Evolutionary conservation across 2,888 invertebrate species (phyloP).

Genomic region (Adelognathus sp.): DNA sequence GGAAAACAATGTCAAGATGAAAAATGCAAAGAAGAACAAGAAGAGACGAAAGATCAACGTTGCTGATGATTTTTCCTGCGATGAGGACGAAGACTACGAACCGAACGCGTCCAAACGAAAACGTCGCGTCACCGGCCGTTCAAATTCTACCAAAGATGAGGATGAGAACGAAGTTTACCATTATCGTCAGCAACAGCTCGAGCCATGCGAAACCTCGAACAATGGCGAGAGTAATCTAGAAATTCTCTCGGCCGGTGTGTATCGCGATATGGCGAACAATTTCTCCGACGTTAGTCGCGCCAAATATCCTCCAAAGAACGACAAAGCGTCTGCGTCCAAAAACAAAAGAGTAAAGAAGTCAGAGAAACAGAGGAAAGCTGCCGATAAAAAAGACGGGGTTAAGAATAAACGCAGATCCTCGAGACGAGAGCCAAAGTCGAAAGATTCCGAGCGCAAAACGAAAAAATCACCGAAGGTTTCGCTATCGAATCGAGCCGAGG

Average conservation of each 20-base stretch:
- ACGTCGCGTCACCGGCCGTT: neutral
- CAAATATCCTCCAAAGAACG: constrained; percentile 2
- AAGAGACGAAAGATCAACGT: neutral
- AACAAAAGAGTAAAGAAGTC: constrained; percentile 9
- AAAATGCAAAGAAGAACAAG: constrained; percentile 17
- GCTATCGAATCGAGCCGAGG: constrained; percentile 10
- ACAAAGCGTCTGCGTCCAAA: neutral
- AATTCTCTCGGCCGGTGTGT: constrained; percentile 49
- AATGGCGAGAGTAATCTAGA: constrained; percentile 62
- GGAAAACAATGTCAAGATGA: neutral
- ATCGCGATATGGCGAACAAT: constrained; percentile 59
- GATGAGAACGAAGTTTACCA: constrained; percentile 54
- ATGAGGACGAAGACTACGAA: neutral
- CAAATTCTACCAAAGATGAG: constrained; percentile 4
- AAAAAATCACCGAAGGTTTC: neutral
- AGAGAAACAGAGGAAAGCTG: constrained; percentile 15
- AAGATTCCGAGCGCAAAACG: constrained; percentile 24
- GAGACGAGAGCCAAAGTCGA: constrained; percentile 1
- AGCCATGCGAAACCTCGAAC: constrained; percentile 52
- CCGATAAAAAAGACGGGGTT: constrained; percentile 33
- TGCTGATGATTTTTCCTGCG: constrained; percentile 4
- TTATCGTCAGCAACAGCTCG: constrained; percentile 45
- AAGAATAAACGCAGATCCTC: neutral
- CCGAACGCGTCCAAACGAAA: neutral
- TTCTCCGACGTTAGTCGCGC: constrained; percentile 58